A percentile compares a stretch with the other conserved stretches of the same genome.
These are phyloP conservation scores for Numenius arquata DNA, from an alignment of 2,113 vertebrate genomes.

Conservation along the genomic window DNA sequence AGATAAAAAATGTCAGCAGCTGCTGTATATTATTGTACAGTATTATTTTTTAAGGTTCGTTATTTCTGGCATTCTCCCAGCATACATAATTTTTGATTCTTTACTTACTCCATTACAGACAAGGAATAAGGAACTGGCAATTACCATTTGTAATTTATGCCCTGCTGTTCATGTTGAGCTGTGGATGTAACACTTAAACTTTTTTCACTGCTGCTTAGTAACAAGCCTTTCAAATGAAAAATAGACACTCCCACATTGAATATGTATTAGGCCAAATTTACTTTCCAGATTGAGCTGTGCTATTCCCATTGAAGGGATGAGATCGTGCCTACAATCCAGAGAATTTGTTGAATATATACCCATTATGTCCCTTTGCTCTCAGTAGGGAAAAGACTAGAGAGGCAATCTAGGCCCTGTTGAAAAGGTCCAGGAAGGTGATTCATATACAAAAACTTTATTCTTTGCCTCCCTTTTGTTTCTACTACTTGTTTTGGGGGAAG, in stretches of 20 bases:
- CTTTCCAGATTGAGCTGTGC: not conserved
- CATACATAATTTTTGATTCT: not conserved
- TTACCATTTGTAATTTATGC: not conserved
- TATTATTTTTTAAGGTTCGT: not conserved
- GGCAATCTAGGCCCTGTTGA: not conserved
- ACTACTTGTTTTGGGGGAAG: not conserved
- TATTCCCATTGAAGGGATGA: not conserved
- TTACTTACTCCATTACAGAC: not conserved
- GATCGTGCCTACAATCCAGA: not conserved
- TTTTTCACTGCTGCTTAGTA: not conserved
- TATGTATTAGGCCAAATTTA: not conserved
- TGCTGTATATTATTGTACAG: not conserved
- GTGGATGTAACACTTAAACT: not conserved
- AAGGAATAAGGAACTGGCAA: not conserved
- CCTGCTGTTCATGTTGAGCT: not conserved
- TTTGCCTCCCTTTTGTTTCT: not conserved
- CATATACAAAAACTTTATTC: not conserved
- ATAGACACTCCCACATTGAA: not conserved
- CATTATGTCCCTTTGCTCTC: not conserved
- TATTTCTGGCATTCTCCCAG: not conserved
- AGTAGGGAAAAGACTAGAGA: not conserved
- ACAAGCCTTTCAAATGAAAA: not conserved
- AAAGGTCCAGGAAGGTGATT: not conserved
- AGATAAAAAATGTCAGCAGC: not conserved
- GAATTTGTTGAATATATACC: not conserved